phyloP scores from a whole-genome alignment of 2,797 vertebrate genomes.

The Helarctos malayanus region DNA sequence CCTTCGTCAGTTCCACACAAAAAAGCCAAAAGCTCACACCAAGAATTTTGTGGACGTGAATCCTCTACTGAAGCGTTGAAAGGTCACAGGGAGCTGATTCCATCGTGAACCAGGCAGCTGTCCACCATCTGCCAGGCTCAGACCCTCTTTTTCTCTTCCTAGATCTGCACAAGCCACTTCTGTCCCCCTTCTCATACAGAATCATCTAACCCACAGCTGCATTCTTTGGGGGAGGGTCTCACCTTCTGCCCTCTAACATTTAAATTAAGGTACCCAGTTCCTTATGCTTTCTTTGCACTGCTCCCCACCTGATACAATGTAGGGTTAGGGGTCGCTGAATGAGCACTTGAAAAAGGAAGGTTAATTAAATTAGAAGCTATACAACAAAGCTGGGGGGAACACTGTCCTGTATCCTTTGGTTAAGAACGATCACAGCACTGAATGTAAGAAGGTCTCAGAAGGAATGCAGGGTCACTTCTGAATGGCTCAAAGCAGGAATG shows the following conservation, averaged over 20 bases:
- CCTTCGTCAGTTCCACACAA: neutral
- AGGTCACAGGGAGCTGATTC: neutral
- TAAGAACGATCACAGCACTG: constrained; percentile 3
- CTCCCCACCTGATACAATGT: neutral
- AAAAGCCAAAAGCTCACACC: neutral
- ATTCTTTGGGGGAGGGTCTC: neutral
- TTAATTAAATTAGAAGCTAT: neutral
- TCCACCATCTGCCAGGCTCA: neutral
- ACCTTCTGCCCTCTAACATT: neutral
- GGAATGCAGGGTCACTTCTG: neutral
- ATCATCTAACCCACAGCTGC: neutral
- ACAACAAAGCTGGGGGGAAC: neutral
- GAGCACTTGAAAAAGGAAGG: neutral
- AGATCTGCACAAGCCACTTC: neutral
- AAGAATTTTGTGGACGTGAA: neutral
- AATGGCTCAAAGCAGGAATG: neutral
- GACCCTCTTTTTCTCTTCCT: neutral
- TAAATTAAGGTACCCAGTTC: neutral
- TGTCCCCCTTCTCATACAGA: neutral
- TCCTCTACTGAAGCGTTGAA: neutral
- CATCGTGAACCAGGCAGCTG: neutral
- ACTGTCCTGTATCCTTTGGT: neutral
- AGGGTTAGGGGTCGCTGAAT: neutral
- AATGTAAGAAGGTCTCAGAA: neutral
- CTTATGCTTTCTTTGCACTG: neutral